Evolutionary conservation across 2,797 vertebrate species (phyloP), one percentile per base, ranked within the genome.

Genomic region (Philypnodon macrostomus): DNA sequence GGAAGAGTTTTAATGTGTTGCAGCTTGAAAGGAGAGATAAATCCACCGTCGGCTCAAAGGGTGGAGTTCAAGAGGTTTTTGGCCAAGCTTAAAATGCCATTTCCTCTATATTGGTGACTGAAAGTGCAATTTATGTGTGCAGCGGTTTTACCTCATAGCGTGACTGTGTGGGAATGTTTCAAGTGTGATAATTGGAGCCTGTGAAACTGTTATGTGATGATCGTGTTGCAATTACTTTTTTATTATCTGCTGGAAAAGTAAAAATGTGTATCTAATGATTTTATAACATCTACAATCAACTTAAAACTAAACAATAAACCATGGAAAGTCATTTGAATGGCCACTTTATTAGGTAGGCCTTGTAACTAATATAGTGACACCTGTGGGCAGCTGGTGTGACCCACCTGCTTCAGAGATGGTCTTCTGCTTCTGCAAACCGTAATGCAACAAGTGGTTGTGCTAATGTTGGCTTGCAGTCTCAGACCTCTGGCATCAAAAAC

Each of bases 1-100:
- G 63, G 75, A 86, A 83, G 80, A 73, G 63, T 65, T 84, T 84
- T 85, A 87, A 88, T 87, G 77, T 70, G 75, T 69, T 85, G 64
- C 85, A 89, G 83, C 79, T 80, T 86, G 77, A 87, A 86, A 85
- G 81, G 58, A 86, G 68, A 78, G 79, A 86, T 82, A 78, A 68
- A 82, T 78, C 69, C 59, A 75, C 59, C 21, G 30, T 58, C 51
- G 70, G 57, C 75, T 63, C 31, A 47, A 75, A 68, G 80, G 76
- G 80, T 77, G 78, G 75, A 70, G 84, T 67, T 68, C 61, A 44
- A 63, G 74, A 59, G 71, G 61, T 73, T 76, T 77, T 76, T 77
- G 71, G 77, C 66, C 45, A 58, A 64, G 57, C 70, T 77, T 66
- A 67, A 83, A 83, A 77, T 61, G 50, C 49, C 74, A 65, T 81